Evolutionary conservation across 2,888 invertebrate species (phyloP).

Genomic region (Oligia fasciuncula): DNA sequence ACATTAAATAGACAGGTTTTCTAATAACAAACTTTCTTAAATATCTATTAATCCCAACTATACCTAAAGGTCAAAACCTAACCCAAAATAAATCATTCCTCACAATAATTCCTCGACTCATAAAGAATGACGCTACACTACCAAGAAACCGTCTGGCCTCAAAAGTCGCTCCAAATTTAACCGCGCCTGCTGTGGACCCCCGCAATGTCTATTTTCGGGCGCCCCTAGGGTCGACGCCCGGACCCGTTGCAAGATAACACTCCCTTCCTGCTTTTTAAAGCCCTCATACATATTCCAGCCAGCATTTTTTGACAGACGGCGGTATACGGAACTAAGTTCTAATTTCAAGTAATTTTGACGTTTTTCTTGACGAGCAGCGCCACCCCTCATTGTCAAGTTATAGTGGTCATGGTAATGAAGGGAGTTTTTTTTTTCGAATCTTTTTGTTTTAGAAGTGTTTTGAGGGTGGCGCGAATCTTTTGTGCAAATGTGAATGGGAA

Average conservation of each 20-base stretch:
- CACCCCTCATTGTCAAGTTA: conserved; percentile 16
- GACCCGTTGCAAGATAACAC: conserved; percentile 57
- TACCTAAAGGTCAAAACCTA: not conserved
- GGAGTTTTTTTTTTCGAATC: conserved; percentile 15
- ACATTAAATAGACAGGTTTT: not conserved
- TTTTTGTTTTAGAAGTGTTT: conserved; percentile 43
- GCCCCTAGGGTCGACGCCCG: conserved; percentile 74
- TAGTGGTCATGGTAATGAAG: conserved; percentile 9
- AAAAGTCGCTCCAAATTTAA: conserved; percentile 67
- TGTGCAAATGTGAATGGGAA: conserved; percentile 1
- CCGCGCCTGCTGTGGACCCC: conserved; percentile 67
- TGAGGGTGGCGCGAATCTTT: conserved; percentile 44
- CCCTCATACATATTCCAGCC: conserved; percentile 39
- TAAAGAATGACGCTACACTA: conserved; percentile 31
- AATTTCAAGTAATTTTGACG: conserved; percentile 6
- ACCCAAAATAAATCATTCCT: conserved; percentile 1
- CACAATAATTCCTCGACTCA: not conserved
- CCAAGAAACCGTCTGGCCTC: conserved; percentile 57
- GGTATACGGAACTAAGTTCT: conserved; percentile 21
- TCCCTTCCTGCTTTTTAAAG: conserved; percentile 46
- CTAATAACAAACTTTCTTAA: too few species aligned
- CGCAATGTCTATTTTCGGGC: conserved; percentile 72
- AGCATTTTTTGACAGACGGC: conserved; percentile 6
- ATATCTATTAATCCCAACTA: not conserved
- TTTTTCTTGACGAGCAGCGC: conserved; percentile 20